Base-by-base conservation (phyloP, 2,113 vertebrate species). In the Microtus ochrogaster region DNA sequence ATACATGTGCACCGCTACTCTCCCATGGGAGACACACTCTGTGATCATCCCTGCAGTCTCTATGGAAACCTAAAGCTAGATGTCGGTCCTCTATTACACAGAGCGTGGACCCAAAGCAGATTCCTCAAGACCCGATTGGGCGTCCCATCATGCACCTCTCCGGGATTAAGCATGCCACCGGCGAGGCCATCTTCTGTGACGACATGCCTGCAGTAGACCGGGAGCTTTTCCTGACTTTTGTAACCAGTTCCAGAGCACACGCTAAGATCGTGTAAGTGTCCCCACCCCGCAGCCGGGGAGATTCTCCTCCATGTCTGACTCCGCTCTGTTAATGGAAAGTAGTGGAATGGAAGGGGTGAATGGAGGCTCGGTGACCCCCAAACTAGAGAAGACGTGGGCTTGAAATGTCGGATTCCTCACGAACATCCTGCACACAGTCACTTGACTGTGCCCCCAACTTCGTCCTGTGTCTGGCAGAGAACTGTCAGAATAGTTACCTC, bases 181-280 rank as follows among this genome's bases (percentile, higher is more conserved):
- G 99, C 0, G 99, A 99, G 95, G 99, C 99, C 0, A 91, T 99
- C 58, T 99, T 99, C 97, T 98, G 98, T 30, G 99, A 99, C 13
- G 99, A 99, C 97, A 98, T 99, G 84, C 99, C 99, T 55, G 81
- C 30, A 0, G 98, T 98, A 30, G 98, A 99, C 7, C 98, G 96
- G 52, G 99, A 99, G 96, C 99, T 99, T 22, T 99, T 98, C 96
- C 92, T 99, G 95, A 97, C 97, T 72, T 82, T 99, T 0, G 98
- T 99, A 96, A 99, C 99, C 72, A 99, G 99, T 97, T 98, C 99
- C 66, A 99, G 98, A 98, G 98, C 99, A n/a, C 98, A 99, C 36
- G 99, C 99, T 68, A 99, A 98, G 96, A 99, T 99, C 97, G 88
- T 98, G 99, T 99, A 98, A 98, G 98, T 98, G 81, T 92, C 58